A percentile compares a stretch with the other conserved stretches of the same genome.
These are phyloP conservation scores for Drosophila borborema DNA, from an alignment of 2,888 invertebrate genomes.

Conservation along the genomic window DNA sequence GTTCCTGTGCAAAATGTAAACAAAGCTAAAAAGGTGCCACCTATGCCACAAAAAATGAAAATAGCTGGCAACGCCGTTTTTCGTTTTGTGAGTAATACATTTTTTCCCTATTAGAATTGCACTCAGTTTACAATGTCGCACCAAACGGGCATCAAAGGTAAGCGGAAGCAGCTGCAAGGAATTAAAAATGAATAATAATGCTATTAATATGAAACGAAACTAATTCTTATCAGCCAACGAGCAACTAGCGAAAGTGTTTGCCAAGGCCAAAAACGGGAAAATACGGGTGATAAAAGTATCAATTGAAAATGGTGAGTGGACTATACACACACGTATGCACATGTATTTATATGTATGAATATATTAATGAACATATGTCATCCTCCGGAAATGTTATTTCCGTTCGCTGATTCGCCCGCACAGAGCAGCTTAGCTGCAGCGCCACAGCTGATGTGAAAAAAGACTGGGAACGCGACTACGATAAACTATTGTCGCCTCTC, in stretches of 20 bases:
- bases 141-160: conserved; percentile 96
- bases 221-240: conserved; percentile 89
- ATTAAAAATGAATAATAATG: not conserved
- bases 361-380: not conserved
- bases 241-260: conserved; percentile 91
- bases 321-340: conserved; percentile 22
- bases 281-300: conserved; percentile 92
- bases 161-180: not conserved
- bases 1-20: conserved; percentile 52
- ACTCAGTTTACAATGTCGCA: conserved; percentile 89
- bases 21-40: conserved; percentile 29
- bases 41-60: conserved; percentile 4
- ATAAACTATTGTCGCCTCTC: conserved; percentile 89
- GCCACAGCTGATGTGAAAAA: conserved; percentile 89
- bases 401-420: conserved; percentile 74
- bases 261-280: conserved; percentile 91
- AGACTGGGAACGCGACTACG: conserved; percentile 95
- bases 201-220: not conserved
- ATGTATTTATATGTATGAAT: conserved; percentile 10
- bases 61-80: conserved; percentile 42
- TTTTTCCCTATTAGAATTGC: conserved; percentile 32
- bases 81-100: conserved; percentile 72
- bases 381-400: conserved; percentile 17
- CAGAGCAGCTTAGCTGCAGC: conserved; percentile 91
- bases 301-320: conserved; percentile 91